Evolutionary conservation across 2,797 vertebrate species (phyloP).

Genomic region (Onychomys leucogaster): DNA sequence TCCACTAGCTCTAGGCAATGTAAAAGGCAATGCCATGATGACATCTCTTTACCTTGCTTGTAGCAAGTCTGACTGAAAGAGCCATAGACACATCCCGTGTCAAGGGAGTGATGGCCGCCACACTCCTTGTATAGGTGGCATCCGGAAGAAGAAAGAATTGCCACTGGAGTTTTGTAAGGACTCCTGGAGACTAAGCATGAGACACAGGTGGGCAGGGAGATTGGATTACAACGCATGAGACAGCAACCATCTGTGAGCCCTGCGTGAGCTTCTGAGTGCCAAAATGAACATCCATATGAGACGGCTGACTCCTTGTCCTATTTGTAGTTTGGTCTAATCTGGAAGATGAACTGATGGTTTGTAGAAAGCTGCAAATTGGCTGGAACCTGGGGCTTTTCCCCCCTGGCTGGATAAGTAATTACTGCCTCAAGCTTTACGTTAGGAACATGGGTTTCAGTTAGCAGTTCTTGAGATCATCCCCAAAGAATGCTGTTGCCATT

Average conservation of each 20-base stretch:
- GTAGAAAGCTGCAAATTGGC: constrained; percentile 50
- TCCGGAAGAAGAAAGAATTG: constrained; percentile 82
- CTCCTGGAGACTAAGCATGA: constrained; percentile 77
- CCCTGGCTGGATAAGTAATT: constrained; percentile 13
- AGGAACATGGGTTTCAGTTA: constrained; percentile 28
- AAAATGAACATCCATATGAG: constrained; percentile 81
- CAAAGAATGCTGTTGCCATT: background rate
- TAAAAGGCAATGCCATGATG: constrained; percentile 58
- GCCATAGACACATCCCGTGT: constrained; percentile 89
- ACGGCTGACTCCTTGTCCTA: constrained; percentile 17
- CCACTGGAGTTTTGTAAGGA: constrained; percentile 76
- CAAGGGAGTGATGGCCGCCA: constrained; percentile 81
- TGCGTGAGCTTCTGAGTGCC: constrained; percentile 83
- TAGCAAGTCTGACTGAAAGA: constrained; percentile 91
- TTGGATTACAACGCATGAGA: constrained; percentile 86
- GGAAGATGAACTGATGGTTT: constrained; percentile 67
- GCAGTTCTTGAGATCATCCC: background rate
- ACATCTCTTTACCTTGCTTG: constrained; percentile 92
- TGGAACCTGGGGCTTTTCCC: background rate
- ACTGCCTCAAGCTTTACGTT: constrained; percentile 14
- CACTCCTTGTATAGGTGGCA: constrained; percentile 61
- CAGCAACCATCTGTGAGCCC: constrained; percentile 86
- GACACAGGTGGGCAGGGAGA: constrained; percentile 81
- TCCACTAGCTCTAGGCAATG: constrained; percentile 6
- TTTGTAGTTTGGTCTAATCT: constrained; percentile 51